phyloP scores from a whole-genome alignment of 2,797 vertebrate genomes.

The Sardinella longiceps region DNA sequence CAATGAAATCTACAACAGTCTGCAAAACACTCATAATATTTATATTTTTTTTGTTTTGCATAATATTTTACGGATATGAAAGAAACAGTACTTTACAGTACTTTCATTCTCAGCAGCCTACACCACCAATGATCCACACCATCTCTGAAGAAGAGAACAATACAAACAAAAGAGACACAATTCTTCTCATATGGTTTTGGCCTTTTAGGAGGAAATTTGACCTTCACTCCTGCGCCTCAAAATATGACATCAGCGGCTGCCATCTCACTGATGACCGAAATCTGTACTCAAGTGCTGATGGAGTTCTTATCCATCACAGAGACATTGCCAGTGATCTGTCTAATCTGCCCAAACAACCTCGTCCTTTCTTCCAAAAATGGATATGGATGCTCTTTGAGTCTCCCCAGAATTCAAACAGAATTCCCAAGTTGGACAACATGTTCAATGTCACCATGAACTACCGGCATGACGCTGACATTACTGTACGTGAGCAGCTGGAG shows the following conservation, averaged over 20 bases:
- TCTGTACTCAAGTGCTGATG: constrained; percentile 22
- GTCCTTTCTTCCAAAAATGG: constrained; percentile 41
- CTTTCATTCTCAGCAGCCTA: background rate
- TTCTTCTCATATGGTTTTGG: constrained; percentile 41
- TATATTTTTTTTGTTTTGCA: background rate
- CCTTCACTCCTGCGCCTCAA: constrained; percentile 19
- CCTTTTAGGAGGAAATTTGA: constrained; percentile 5
- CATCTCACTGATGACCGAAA: constrained; percentile 30
- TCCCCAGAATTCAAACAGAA: constrained; percentile 23
- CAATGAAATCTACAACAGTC: background rate
- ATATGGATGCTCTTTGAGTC: constrained; percentile 48
- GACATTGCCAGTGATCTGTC: constrained; percentile 33
- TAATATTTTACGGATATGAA: background rate
- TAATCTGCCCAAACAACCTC: constrained; percentile 37
- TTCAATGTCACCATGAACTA: constrained; percentile 44
- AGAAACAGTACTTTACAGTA: background rate
- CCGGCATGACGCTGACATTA: constrained; percentile 36
- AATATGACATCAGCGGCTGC: constrained; percentile 36
- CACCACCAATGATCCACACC: background rate
- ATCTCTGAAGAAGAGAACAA: no score
- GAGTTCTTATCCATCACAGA: constrained; percentile 39
- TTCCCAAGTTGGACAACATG: constrained; percentile 29
- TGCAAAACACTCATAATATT: background rate
- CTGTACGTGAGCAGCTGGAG: constrained; percentile 34
- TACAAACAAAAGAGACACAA: constrained; percentile 5